Conservation (phyloP, 2,113 vertebrate species). For the Bufo bufo region DNA sequence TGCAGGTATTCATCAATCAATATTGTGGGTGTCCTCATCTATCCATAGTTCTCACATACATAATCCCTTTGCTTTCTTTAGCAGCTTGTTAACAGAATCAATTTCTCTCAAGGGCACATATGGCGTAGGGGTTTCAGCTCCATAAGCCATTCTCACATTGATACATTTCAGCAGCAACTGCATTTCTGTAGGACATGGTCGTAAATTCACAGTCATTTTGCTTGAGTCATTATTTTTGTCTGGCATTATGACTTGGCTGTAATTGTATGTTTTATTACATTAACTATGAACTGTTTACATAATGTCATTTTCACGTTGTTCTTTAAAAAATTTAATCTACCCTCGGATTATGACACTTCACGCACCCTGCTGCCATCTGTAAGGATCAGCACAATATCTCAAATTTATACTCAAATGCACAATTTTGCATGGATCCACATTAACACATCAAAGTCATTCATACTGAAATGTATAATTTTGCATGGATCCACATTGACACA, state of each 20-base stretch:
- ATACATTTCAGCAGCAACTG: constrained; percentile 23
- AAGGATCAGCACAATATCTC: no score
- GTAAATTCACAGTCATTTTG: constrained; percentile 21
- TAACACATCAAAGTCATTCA: no score
- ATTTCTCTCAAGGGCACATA: constrained; percentile 53
- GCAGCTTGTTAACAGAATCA: constrained; percentile 51
- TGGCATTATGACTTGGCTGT: neutral
- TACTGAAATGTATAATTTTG: no score
- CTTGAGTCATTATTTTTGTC: constrained; percentile 7
- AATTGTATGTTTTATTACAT: constrained; percentile 3
- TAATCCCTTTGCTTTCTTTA: constrained; percentile 55
- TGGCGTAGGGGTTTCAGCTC: constrained; percentile 28
- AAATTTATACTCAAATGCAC: no score
- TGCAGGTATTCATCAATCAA: constrained; percentile 52
- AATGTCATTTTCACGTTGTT: neutral
- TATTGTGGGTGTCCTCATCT: constrained; percentile 41
- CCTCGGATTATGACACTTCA: neutral
- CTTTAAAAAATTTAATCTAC: neutral
- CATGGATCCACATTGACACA: no score
- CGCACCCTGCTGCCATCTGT: neutral
- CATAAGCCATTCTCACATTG: constrained; percentile 30
- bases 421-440: no score
- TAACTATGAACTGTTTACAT: neutral
- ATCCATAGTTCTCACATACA: constrained; percentile 52
- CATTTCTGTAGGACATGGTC: constrained; percentile 31